Base-by-base conservation (phyloP, 2,888 invertebrate genomes). In the Nesidiocoris tenuis region DNA sequence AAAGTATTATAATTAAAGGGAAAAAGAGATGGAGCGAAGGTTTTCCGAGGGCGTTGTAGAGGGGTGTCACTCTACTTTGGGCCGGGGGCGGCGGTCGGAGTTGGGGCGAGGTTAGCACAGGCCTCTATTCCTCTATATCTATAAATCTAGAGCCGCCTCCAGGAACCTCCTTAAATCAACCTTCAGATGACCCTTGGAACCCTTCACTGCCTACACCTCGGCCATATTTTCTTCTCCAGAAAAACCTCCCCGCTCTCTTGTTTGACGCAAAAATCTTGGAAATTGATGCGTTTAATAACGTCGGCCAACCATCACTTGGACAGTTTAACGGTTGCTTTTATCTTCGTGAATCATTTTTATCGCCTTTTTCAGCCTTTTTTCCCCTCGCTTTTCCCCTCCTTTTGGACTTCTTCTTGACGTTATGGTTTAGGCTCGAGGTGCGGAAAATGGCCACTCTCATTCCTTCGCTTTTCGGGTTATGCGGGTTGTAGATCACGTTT, bases 1-100 rank as follows among this genome's bases (percentile, higher is more conserved):
- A 89, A 89, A 90, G 89, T 89, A 90, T 90, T 89, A 89, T 90
- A 90, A 89, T 90, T 89, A 90, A 90, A 89, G 88, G 84, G 83
- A 83, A 16, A 59, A n/a, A 7, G 74, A 56, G 61, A 9, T 54
- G 17, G 74, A 39, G 39, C 39, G 39, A 39, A 39, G 5, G 12
- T 39, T 39, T 39, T 39, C 39, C 39, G 17, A 25, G 59, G 19
- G 61, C 21, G 83, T 67, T 71, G 75, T 39, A 39, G 68, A 61
- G 71, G 84, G 84, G 84, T 85, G 85, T 85, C 85, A 85, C 85
- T 84, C 84, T 77, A 74, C 77, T 39, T 12, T n/a, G n/a, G n/a
- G n/a, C 24, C 54, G 70, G 61, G 61, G 72, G 77, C 63, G 39
- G 3, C 12, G 39, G 39, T 39, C 12, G 39, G 39, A 39, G 39